These are phyloP conservation scores for Prosapia bicincta DNA, from an alignment of 2,888 invertebrate species.

Conservation along the genomic window DNA sequence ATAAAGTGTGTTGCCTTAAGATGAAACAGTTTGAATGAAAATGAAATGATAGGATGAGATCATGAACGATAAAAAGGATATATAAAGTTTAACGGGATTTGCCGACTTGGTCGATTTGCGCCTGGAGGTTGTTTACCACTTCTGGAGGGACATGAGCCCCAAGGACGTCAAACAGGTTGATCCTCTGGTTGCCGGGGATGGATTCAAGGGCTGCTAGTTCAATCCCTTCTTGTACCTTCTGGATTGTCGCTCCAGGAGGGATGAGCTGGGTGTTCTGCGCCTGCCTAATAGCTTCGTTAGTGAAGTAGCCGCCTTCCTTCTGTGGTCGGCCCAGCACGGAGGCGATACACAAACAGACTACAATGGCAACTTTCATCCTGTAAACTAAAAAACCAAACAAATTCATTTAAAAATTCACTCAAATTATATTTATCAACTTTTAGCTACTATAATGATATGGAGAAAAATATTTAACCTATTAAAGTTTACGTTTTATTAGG, in stretches of 20 bases:
- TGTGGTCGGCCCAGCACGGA: constrained; percentile 55
- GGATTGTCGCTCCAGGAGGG: constrained; percentile 82
- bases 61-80: background rate
- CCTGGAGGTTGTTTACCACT: constrained; percentile 82
- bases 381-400: no score
- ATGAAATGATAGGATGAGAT: no score
- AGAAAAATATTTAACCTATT: no score
- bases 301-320: constrained; percentile 78
- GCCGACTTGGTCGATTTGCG: constrained; percentile 81
- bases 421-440: no score
- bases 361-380: constrained; percentile 25
- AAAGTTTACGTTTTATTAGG: no score
- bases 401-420: no score
- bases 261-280: constrained; percentile 82
- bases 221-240: constrained; percentile 74
- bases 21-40: no score
- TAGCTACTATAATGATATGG: no score
- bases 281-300: constrained; percentile 82
- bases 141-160: constrained; percentile 83
- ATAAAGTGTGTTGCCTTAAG: background rate
- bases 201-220: constrained; percentile 83
- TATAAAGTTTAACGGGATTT: constrained; percentile 34
- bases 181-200: constrained; percentile 79
- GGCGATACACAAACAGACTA: constrained; percentile 47
- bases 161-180: constrained; percentile 78